A percentile compares a stretch with the other conserved stretches of the same genome.
These are phyloP conservation scores for Colletes gigas DNA, from an alignment of 1,140 invertebrate species.

Conservation along the genomic window DNA sequence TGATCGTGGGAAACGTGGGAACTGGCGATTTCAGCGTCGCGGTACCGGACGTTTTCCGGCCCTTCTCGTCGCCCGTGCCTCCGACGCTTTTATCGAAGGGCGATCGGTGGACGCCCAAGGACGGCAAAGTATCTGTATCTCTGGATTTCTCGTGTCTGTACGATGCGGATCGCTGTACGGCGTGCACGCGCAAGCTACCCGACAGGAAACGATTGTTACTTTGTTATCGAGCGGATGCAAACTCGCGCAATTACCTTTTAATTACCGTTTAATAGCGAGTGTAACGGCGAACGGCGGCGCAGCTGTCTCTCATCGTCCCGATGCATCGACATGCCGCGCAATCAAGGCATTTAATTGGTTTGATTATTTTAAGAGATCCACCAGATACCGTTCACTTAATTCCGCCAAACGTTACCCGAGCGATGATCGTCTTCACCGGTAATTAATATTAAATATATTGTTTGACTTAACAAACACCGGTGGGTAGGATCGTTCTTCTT, in stretches of 20 bases:
- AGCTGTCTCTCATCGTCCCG: slow-evolving; percentile 51
- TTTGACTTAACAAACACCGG: slow-evolving; percentile 1
- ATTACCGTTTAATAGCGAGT: slow-evolving; percentile 66
- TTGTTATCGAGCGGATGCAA: slow-evolving; percentile 63
- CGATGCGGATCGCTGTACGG: slow-evolving; percentile 32
- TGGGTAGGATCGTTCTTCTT: background rate
- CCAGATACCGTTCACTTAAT: slow-evolving; percentile 29
- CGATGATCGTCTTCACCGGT: slow-evolving; percentile 1
- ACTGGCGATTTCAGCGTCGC: background rate
- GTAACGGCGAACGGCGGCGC: slow-evolving; percentile 26
- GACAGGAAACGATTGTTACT: slow-evolving; percentile 62
- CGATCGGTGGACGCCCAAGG: background rate
- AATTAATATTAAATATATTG: background rate
- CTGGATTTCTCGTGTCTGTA: slow-evolving; percentile 11
- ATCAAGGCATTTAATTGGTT: slow-evolving; percentile 54
- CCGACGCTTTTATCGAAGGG: too few species aligned
- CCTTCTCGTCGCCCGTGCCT: too few species aligned
- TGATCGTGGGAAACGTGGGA: background rate
- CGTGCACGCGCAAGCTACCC: slow-evolving; percentile 29
- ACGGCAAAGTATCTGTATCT: background rate
- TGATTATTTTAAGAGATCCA: slow-evolving; percentile 59
- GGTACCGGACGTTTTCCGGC: too few species aligned
- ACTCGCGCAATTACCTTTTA: slow-evolving; percentile 65
- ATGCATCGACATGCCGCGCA: slow-evolving; percentile 54
- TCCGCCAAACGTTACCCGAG: background rate